phyloP scores from a whole-genome alignment of 1,140 invertebrate genomes.

The Aethina tumida region DNA sequence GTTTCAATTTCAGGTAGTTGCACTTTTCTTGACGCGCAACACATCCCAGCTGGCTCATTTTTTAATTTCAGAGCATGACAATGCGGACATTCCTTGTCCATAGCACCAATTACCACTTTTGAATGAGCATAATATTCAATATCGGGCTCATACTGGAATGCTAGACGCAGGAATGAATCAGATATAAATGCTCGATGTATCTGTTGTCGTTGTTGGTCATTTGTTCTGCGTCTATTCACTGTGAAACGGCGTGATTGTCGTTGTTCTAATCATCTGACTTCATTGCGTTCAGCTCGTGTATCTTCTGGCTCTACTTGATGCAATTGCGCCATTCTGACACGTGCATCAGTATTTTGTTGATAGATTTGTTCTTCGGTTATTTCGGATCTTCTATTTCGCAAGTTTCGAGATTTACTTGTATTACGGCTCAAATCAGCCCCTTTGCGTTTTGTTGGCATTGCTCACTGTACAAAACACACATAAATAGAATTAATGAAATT shows the following conservation, averaged over 20 bases:
- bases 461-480: constrained; percentile 13
- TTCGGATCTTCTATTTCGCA: constrained; percentile 20
- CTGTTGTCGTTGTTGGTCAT: constrained; percentile 30
- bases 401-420: constrained; percentile 10
- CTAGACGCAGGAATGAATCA: constrained; percentile 32
- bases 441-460: constrained; percentile 17
- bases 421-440: constrained; percentile 15
- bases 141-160: constrained; percentile 33
- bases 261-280: constrained; percentile 17
- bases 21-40: no score
- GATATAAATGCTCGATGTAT: constrained; percentile 31
- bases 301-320: constrained; percentile 18
- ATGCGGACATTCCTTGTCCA: no score
- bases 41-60: no score
- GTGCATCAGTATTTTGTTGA: constrained; percentile 22
- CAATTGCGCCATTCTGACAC: constrained; percentile 22
- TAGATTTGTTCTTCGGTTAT: constrained; percentile 23
- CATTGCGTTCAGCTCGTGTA: constrained; percentile 21
- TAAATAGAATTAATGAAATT: constrained; percentile 12
- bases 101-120: constrained; percentile 31
- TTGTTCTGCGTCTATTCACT: constrained; percentile 24
- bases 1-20: no score
- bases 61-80: no score
- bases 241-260: constrained; percentile 17
- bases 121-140: constrained; percentile 33